phyloP scores from a whole-genome alignment of 2,113 vertebrate genomes.

The Carassius gibelio region DNA sequence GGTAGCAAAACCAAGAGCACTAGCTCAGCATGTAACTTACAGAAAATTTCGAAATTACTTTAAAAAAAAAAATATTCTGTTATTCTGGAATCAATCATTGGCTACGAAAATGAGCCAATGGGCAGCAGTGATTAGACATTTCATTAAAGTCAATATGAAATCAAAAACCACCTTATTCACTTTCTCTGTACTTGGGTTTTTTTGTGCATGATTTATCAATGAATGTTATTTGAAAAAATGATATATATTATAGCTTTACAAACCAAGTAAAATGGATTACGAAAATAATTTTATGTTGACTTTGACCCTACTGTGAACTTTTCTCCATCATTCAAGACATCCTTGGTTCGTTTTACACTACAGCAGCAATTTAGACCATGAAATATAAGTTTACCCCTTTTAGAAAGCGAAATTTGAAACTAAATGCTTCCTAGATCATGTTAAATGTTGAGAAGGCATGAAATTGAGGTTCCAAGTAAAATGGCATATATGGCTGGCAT shows the following conservation, averaged over 20 bases:
- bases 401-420: not conserved
- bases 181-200: not conserved
- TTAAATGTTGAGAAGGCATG: not conserved
- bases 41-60: conserved; percentile 32
- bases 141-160: not conserved
- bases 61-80: not conserved
- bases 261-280: not conserved
- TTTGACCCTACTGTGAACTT: not conserved
- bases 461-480: not conserved
- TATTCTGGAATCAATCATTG: not conserved
- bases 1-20: conserved; percentile 33
- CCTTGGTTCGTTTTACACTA: not conserved
- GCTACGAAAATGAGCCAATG: not conserved
- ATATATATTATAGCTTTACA: not conserved
- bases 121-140: not conserved
- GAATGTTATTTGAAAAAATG: not conserved
- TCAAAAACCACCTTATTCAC: not conserved
- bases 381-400: not conserved
- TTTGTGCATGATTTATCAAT: not conserved
- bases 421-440: not conserved
- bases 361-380: not conserved
- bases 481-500: too few relatives aligned
- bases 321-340: not conserved
- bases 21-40: conserved; percentile 35
- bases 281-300: not conserved